Conservation (phyloP, 2,888 invertebrate genomes). For the Sicus ferrugineus region DNA sequence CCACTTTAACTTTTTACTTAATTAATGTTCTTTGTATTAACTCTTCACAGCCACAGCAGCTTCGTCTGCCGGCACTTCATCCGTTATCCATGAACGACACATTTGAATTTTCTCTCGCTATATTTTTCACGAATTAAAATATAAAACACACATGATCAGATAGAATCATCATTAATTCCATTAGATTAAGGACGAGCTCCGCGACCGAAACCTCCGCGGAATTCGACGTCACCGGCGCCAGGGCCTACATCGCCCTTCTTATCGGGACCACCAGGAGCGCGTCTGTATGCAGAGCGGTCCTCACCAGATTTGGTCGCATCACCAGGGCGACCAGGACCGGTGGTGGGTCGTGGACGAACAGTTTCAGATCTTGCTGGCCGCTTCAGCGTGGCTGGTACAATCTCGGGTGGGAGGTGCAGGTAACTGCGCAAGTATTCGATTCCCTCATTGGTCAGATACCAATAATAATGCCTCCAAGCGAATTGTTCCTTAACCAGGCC, state of each 20-base stretch:
- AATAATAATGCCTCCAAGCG: conserved; percentile 99
- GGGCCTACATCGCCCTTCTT: conserved; percentile 98
- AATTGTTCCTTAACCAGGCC: conserved; percentile 99
- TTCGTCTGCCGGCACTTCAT: too few species aligned
- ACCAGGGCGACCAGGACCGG: conserved; percentile 71
- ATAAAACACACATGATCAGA: too few species aligned
- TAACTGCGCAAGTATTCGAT: conserved; percentile 95
- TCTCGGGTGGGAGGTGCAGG: conserved; percentile 97
- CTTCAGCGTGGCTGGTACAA: conserved; percentile 97
- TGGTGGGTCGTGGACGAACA: conserved; percentile 77
- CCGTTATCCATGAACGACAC: too few species aligned
- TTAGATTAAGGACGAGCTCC: conserved; percentile 68
- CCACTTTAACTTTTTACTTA: too few species aligned
- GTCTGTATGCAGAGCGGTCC: conserved; percentile 84
- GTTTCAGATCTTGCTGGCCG: conserved; percentile 87
- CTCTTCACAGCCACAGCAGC: too few species aligned
- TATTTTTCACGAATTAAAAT: too few species aligned
- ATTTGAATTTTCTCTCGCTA: too few species aligned
- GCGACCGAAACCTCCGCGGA: conserved; percentile 84
- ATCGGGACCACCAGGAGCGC: conserved; percentile 80
- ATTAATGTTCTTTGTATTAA: too few species aligned
- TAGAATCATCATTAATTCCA: too few species aligned
- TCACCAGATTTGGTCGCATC: conserved; percentile 79
- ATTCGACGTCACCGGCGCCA: conserved; percentile 92
- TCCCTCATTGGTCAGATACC: conserved; percentile 97